phyloP scores from a whole-genome alignment of 2,113 vertebrate species.

The Upupa epops region DNA sequence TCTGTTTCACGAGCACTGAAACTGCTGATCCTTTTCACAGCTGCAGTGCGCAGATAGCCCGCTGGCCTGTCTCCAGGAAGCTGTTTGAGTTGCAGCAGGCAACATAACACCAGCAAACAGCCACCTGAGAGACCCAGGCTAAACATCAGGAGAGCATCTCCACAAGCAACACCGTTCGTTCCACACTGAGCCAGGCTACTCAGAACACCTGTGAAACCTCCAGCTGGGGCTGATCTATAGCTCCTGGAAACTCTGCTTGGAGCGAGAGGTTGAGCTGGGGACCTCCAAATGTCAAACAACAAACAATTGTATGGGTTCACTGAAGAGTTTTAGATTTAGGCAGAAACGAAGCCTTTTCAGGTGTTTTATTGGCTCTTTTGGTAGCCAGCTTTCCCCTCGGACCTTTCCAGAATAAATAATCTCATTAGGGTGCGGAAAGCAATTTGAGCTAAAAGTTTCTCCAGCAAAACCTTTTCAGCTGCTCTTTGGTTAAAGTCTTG shows the following conservation, averaged over 20 bases:
- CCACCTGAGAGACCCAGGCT: background rate
- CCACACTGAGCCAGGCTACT: background rate
- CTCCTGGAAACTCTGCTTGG: background rate
- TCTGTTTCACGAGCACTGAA: background rate
- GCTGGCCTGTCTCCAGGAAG: background rate
- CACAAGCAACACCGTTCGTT: background rate
- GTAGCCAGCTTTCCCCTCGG: slow-evolving; percentile 1
- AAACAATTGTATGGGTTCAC: background rate
- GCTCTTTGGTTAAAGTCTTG: background rate
- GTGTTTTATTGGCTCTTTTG: slow-evolving; percentile 22
- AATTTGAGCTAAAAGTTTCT: slow-evolving; percentile 11
- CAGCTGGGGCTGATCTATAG: background rate
- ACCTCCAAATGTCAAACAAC: background rate
- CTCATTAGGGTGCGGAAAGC: background rate
- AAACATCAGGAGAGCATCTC: background rate
- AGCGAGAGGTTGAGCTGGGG: background rate
- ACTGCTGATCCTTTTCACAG: background rate
- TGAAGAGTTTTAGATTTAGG: background rate
- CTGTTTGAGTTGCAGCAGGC: background rate
- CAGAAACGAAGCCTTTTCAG: background rate
- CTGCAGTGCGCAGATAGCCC: background rate
- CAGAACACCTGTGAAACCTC: background rate
- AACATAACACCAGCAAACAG: background rate
- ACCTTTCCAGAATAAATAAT: slow-evolving; percentile 13
- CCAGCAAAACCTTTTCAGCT: background rate